phyloP scores from a whole-genome alignment of 1,140 invertebrate species.

The Pectinophora gossypiella region DNA sequence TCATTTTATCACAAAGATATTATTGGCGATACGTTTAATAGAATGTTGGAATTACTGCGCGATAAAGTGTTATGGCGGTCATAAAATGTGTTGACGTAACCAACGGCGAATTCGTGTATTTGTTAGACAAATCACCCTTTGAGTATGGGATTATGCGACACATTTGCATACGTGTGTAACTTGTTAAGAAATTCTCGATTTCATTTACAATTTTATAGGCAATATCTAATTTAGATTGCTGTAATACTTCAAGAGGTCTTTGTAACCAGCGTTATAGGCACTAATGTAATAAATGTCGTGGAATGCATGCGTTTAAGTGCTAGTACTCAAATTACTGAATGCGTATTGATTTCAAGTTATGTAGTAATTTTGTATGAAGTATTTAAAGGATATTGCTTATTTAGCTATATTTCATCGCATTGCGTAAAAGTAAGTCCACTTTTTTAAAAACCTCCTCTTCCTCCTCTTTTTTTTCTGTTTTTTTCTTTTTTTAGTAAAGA shows the following conservation, averaged over 20 bases:
- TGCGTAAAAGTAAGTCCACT: no score
- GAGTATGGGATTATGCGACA: conserved; percentile 21
- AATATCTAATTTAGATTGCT: not conserved
- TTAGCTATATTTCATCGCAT: no score
- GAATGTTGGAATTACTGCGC: conserved; percentile 52
- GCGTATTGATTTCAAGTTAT: no score
- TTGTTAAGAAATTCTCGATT: not conserved
- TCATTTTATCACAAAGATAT: conserved; percentile 59
- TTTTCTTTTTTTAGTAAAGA: no score
- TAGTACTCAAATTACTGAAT: no score
- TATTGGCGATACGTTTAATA: conserved; percentile 50
- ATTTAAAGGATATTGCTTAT: no score
- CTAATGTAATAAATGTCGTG: no score
- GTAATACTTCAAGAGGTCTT: not conserved
- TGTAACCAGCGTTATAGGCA: no score
- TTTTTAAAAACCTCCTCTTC: no score
- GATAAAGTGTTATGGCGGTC: conserved; percentile 49
- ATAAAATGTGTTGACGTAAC: conserved; percentile 63
- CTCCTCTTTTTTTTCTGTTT: no score
- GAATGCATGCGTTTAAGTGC: no score
- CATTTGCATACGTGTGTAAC: conserved; percentile 30
- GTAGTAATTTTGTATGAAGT: no score
- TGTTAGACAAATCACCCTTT: conserved; percentile 58
- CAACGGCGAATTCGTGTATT: conserved; percentile 60
- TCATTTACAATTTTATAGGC: not conserved